These are phyloP conservation scores for Mesorhabditis spiculigera DNA, from an alignment of 2,888 invertebrate genomes.

Conservation along the genomic window DNA sequence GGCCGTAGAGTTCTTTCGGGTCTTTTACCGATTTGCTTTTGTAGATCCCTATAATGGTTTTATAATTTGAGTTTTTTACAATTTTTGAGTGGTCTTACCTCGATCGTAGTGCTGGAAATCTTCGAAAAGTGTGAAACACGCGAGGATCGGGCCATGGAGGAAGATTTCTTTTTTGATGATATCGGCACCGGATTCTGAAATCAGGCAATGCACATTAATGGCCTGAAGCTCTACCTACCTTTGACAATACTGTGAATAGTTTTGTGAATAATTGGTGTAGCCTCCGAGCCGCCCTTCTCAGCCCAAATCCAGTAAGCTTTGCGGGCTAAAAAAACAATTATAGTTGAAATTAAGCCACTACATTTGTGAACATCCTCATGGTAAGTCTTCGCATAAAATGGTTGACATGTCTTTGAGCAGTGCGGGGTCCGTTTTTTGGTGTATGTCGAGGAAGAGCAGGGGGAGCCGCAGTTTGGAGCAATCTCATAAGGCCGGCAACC, in stretches of 20 bases:
- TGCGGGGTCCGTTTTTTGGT: not conserved
- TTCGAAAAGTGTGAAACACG: slow-evolving; percentile 1
- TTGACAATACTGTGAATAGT: not conserved
- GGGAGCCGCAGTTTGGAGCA: slow-evolving; percentile 4
- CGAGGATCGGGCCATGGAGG: not conserved
- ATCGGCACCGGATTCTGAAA: not conserved
- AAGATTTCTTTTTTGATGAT: not conserved
- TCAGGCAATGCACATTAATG: too few species aligned
- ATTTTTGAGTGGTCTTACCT: not conserved
- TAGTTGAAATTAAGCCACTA: not conserved
- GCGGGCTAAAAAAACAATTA: not conserved
- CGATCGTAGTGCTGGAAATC: not conserved
- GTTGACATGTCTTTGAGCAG: not conserved
- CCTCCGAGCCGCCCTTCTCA: slow-evolving; percentile 2
- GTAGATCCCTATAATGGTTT: not conserved
- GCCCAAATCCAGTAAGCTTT: slow-evolving; percentile 6
- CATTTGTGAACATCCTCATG: not conserved
- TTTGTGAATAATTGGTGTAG: slow-evolving; percentile 1
- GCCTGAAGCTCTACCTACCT: too few species aligned
- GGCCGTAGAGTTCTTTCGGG: not conserved
- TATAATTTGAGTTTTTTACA: not conserved
- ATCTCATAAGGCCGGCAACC: slow-evolving; percentile 6
- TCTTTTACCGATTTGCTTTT: not conserved
- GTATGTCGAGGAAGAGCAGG: slow-evolving; percentile 5
- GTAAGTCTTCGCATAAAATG: slow-evolving; percentile 1